Base-by-base conservation (phyloP, 2,113 vertebrate genomes). In the Castor canadensis region DNA sequence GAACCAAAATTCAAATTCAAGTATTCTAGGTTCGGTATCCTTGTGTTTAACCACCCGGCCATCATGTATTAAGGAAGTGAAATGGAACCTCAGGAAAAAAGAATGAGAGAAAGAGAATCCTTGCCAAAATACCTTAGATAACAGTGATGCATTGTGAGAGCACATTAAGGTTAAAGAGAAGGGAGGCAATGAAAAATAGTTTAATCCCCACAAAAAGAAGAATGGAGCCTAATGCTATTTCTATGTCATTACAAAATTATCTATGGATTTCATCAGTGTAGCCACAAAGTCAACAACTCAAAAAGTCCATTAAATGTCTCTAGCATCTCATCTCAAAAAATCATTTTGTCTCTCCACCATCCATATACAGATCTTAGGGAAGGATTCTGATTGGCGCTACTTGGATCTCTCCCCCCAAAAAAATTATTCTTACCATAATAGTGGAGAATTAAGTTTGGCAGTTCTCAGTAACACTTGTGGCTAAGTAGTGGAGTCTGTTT, bases 181-280 rank as follows among this genome's bases (percentile, higher is more conserved):
- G 12, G 19, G 32, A 85, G 81, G 76, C 17, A 95, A 82, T 6
- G 32, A 38, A 75, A 81, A 91, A 77, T 24, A 67, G 2, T 64
- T 32, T 22, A 75, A 43, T 9, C n/a, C n/a, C n/a, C n/a, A n/a
- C n/a, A 43, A 67, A 73, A 64, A 20, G 6, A 66, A 54, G 3
- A 87, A 90, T 87, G 94, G 35, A 92, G 56, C 87, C 24, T 38
- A 88, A 89, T 77, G 89, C 40, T 82, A 52, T 62, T 79, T 92
- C 43, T 77, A 52, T 69, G 5, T 69, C 60, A n/a, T 56, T 75
- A 93, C 5, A 85, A 94, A 95, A 76, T 85, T 45, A 58, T 15
- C 12, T 9, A 45, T 75, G 3, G 4, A 71, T 86, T 88, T 93
- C 49, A 38, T 75, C 72, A 83, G 2, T 71, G 9, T 3, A 92